Evolutionary conservation across 1,140 invertebrate genomes (phyloP), one percentile per base, ranked within the genome.

Genomic region (Temnothorax nylanderi): DNA sequence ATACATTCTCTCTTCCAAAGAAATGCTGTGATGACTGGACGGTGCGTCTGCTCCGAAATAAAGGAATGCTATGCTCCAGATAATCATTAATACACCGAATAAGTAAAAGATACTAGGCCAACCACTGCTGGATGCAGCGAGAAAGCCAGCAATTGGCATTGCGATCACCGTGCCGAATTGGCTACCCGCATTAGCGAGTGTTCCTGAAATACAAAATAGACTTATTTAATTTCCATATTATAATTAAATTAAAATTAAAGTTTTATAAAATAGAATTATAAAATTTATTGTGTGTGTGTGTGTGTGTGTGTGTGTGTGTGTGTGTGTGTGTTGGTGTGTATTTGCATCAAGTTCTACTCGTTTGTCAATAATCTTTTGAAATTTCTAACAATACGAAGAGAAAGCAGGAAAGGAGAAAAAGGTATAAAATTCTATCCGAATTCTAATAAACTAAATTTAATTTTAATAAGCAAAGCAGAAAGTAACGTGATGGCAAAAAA

Each of bases 101-200:
- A 97, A 92, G 90, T 98, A 98, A 93, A 98, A 98, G 8, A 98
- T 96, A 26, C 96, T 95, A 0, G 97, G 97, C 98, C 98, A 98
- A 0, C 98, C 98, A 2, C 96, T 86, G 1, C 87, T 87, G 0
- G 97, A 97, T 3, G 95, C 96, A 0, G 97, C 96, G 1, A 98
- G 92, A 7, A 96, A 81, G 0, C 98, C 98, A 51, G 96, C 97
- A 49, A 97, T 93, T 0, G 97, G 97, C 94, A 98, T 96, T 16
- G 97, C 96, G 0, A 98, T 92, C 4, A 98, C 96, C 6, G 97
- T 97, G 8, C 98, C 98, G 85, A 98, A 96, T 89, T 97, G 96
- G 0, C 96, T 95, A 1, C 97, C 97, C 26, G 94, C 92, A 62
- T 95, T 94, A 4, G 94, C 92, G 78, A 94, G 92, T 8, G 94